These are phyloP conservation scores for Danionella cerebrum DNA, from an alignment of 2,113 vertebrate genomes.

Conservation along the genomic window DNA sequence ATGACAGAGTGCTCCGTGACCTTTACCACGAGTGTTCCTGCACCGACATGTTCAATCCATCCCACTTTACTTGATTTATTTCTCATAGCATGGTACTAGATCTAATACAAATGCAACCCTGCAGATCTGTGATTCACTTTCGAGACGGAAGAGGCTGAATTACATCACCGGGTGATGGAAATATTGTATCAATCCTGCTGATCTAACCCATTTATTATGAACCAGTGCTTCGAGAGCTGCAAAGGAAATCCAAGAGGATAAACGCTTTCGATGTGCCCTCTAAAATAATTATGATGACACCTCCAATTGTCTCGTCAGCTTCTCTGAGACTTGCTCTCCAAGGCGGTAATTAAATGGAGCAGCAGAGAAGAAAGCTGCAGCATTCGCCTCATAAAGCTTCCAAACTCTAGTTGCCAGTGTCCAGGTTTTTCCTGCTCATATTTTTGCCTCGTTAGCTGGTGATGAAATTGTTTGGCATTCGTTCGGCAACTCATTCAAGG, in stretches of 20 bases:
- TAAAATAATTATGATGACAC: slow-evolving; percentile 72
- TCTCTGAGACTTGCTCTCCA: slow-evolving; percentile 57
- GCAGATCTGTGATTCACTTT: slow-evolving; percentile 64
- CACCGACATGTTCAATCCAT: slow-evolving; percentile 35
- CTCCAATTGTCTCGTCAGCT: slow-evolving; percentile 64
- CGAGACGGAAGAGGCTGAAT: slow-evolving; percentile 54
- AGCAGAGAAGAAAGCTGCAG: slow-evolving; percentile 53
- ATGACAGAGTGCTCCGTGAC: slow-evolving; percentile 44
- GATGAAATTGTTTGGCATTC: not conserved
- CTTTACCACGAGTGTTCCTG: slow-evolving; percentile 44
- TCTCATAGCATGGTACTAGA: slow-evolving; percentile 46
- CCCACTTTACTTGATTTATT: slow-evolving; percentile 54
- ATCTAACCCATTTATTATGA: slow-evolving; percentile 65
- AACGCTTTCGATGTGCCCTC: slow-evolving; percentile 39
- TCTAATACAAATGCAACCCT: slow-evolving; percentile 61
- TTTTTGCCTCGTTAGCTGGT: not conserved
- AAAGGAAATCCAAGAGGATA: slow-evolving; percentile 43
- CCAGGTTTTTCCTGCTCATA: too few relatives aligned
- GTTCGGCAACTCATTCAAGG: slow-evolving; percentile 12
- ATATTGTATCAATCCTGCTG: slow-evolving; percentile 65
- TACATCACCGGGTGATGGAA: slow-evolving; percentile 57
- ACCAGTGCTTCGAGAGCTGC: slow-evolving; percentile 43
- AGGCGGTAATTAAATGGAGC: slow-evolving; percentile 64
- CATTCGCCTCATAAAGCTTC: slow-evolving; percentile 66
- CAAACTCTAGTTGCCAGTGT: too few relatives aligned